Percentiles rank a stretch among this genome's conserved stretches.
Evolutionary conservation across 2,113 vertebrate genomes (phyloP).

Genomic region (Clarias batrachus): DNA sequence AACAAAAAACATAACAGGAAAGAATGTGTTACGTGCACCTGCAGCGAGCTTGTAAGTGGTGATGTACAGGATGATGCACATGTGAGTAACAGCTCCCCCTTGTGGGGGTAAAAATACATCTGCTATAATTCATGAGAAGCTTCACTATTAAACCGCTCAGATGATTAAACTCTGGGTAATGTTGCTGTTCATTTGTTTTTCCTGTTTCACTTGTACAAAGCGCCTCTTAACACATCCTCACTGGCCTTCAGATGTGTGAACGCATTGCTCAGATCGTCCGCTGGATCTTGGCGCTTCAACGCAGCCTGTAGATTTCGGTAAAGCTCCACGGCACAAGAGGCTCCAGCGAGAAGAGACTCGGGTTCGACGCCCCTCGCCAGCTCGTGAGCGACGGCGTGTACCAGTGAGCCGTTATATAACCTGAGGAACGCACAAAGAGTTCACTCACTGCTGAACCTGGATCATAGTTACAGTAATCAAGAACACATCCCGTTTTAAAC

Average conservation of each 20-base stretch:
- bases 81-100: not conserved
- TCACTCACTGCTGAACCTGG: too few relatives aligned
- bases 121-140: not conserved
- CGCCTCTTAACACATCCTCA: not conserved
- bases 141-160: not conserved
- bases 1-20: too few relatives aligned
- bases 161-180: not conserved
- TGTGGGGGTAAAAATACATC: not conserved
- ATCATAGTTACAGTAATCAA: too few relatives aligned
- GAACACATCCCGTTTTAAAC: too few relatives aligned
- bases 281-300: conserved; percentile 42
- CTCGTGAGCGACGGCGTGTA: conserved; percentile 70
- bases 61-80: not conserved
- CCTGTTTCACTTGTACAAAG: not conserved
- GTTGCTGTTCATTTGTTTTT: not conserved
- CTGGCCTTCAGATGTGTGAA: conserved; percentile 60
- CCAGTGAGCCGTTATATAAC: conserved; percentile 76
- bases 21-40: too few relatives aligned
- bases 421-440: conserved; percentile 59
- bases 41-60: too few relatives aligned
- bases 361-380: conserved; percentile 57
- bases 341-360: conserved; percentile 64
- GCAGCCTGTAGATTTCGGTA: conserved; percentile 66
- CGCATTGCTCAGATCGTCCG: conserved; percentile 52
- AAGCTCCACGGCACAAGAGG: conserved; percentile 56